These are phyloP conservation scores for Pseudonaja textilis DNA, from an alignment of 2,113 vertebrate species.

Conservation along the genomic window DNA sequence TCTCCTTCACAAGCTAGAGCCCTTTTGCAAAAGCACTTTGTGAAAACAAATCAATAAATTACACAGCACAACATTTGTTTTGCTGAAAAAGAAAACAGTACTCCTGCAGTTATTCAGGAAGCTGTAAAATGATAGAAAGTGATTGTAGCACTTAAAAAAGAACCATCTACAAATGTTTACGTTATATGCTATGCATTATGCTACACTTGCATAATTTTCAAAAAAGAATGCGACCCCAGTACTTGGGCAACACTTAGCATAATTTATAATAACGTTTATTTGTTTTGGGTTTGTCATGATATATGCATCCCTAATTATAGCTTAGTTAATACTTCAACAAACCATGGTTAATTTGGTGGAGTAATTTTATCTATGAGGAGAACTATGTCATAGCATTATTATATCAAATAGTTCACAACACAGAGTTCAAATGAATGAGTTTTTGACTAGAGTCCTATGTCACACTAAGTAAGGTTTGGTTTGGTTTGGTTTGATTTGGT, in stretches of 20 bases:
- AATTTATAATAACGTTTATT: not conserved
- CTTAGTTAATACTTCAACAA: not conserved
- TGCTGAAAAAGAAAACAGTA: slow-evolving; percentile 10
- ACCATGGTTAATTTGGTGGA: not conserved
- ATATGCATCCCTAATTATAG: not conserved
- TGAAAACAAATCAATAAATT: slow-evolving; percentile 1
- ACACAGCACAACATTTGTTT: not conserved
- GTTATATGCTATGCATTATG: not conserved
- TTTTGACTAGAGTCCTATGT: not conserved
- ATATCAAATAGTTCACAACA: not conserved
- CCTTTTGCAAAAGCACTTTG: slow-evolving; percentile 3
- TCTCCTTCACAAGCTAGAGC: not conserved
- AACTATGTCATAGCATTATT: not conserved
- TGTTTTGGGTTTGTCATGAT: not conserved
- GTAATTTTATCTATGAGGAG: not conserved
- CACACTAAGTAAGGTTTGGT: not conserved
- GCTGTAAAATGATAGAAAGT: not conserved
- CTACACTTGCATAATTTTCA: not conserved
- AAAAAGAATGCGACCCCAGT: not conserved
- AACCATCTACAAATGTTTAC: not conserved
- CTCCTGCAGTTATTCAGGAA: not conserved
- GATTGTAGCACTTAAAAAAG: not conserved
- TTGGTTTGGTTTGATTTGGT: not conserved
- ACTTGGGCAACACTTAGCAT: not conserved
- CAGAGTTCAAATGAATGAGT: not conserved